Base-by-base conservation (phyloP, 2,888 invertebrate genomes). In the Sepioteuthis lessoniana region DNA sequence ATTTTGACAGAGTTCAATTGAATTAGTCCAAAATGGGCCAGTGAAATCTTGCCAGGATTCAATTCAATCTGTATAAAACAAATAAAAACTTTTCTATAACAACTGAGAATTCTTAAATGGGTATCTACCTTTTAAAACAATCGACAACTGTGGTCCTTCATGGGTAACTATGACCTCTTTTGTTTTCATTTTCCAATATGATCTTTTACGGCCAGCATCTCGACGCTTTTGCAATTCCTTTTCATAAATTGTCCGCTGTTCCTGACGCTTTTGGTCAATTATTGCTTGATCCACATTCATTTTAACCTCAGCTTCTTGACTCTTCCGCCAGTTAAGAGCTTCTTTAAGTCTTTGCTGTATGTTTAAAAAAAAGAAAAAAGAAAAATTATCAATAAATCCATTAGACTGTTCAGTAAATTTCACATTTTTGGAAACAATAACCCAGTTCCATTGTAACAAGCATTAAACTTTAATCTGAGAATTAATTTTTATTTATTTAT, bases 311-410 rank as follows among this genome's bases (percentile, higher is more conserved):
- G 98, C 98, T 90, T 98, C 97, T 95, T 98, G 97, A 31, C 97
- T 97, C 96, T 98, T 97, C 1, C 99, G 98, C 97, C 98, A 98
- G 91, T 97, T 97, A 95, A 98, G 97, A 10, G 98, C 98, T 95
- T 98, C 98, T 94, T 98, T 95, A 2, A 96, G 95, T 38, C 95
- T 94, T 94, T 95, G 94, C 96, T 96, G 95, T 31, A 92, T n/a
- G 94, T 60, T 60, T 42, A 55, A 95, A 95, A 94, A n/a, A n/a
- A n/a, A n/a, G n/a, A 94, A 94, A 90, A 55, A n/a, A 35, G 16
- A 90, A 42, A 90, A 25, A 50, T 46, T 91, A 76, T 60, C 31
- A 31, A 46, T 46, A 50, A 91, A 42, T 28, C 37, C 13, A 4
- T 50, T 55, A 28, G 16, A 42, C 13, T 37, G 38, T 31, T 91